Conservation (phyloP, 2,797 vertebrate genomes). For the Naso thynnoides region DNA sequence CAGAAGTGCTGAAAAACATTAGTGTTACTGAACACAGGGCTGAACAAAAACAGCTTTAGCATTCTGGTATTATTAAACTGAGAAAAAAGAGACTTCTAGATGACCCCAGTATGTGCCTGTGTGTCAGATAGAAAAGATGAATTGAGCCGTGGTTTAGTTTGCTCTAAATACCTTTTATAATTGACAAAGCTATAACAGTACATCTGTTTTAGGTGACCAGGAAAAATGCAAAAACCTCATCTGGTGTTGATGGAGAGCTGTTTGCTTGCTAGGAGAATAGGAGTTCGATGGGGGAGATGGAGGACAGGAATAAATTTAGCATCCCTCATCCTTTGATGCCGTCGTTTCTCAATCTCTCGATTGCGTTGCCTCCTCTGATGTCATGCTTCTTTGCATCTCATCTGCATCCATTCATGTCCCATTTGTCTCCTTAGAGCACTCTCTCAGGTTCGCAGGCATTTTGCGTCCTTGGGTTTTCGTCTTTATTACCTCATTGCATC, state of each 20-base stretch:
- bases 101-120: not conserved
- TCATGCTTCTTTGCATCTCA: conserved; percentile 77
- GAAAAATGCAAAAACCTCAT: conserved; percentile 57
- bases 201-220: conserved; percentile 61
- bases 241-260: conserved; percentile 70
- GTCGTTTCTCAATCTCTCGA: conserved; percentile 52
- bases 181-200: conserved; percentile 62
- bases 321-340: conserved; percentile 74
- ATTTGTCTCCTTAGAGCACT: conserved; percentile 69
- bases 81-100: conserved; percentile 8
- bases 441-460: conserved; percentile 44
- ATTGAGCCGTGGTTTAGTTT: conserved; percentile 34
- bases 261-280: conserved; percentile 62
- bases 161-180: conserved; percentile 33
- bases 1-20: conserved; percentile 24
- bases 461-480: conserved; percentile 59
- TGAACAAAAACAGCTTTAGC: conserved; percentile 3
- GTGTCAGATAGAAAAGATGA: conserved; percentile 11
- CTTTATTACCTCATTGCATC: conserved; percentile 64
- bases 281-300: conserved; percentile 55
- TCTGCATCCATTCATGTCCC: conserved; percentile 71
- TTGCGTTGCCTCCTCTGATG: conserved; percentile 65
- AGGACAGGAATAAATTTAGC: conserved; percentile 66
- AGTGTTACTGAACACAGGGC: not conserved
- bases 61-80: conserved; percentile 2